phyloP scores from a whole-genome alignment of 2,888 invertebrate species.

The Palloptera scutellata region DNA sequence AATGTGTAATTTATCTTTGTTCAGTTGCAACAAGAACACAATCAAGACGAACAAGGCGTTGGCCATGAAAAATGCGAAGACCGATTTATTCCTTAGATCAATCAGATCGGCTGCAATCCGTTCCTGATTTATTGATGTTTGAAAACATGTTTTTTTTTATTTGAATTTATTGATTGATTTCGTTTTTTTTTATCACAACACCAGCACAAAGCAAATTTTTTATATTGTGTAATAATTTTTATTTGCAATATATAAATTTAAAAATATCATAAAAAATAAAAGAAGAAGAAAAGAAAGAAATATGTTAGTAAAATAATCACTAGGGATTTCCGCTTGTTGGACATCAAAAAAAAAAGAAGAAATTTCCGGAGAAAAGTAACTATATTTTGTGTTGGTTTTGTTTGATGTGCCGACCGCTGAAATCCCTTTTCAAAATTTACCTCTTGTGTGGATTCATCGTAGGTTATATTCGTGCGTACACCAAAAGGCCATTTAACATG shows the following conservation, averaged over 20 bases:
- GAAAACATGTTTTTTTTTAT: slow-evolving; percentile 9
- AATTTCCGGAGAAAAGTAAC: not conserved
- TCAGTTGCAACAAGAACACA: slow-evolving; percentile 98
- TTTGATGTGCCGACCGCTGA: slow-evolving; percentile 31
- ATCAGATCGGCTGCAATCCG: slow-evolving; percentile 89
- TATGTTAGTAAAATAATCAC: slow-evolving; percentile 60
- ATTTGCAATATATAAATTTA: slow-evolving; percentile 32
- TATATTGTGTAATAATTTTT: slow-evolving; percentile 23
- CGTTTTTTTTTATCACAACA: slow-evolving; percentile 41
- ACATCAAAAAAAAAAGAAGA: slow-evolving; percentile 33
- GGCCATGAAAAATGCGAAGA: slow-evolving; percentile 99
- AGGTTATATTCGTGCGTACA: slow-evolving; percentile 92
- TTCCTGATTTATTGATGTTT: slow-evolving; percentile 67
- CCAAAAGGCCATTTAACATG: slow-evolving; percentile 97
- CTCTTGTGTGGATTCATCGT: slow-evolving; percentile 89
- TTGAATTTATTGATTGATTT: slow-evolving; percentile 25
- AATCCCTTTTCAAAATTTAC: slow-evolving; percentile 70
- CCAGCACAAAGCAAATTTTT: slow-evolving; percentile 47
- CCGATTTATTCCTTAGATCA: slow-evolving; percentile 95
- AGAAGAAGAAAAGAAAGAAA: slow-evolving; percentile 50
- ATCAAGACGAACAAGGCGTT: slow-evolving; percentile 99
- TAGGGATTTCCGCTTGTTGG: slow-evolving; percentile 48
- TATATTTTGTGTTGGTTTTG: not conserved
- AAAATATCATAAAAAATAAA: slow-evolving; percentile 37
- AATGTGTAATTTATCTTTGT: slow-evolving; percentile 97